A percentile compares a stretch with the other conserved stretches of the same genome.
Conservation (phyloP, 1,140 invertebrate species). For the Cyphomyrmex costatus region DNA sequence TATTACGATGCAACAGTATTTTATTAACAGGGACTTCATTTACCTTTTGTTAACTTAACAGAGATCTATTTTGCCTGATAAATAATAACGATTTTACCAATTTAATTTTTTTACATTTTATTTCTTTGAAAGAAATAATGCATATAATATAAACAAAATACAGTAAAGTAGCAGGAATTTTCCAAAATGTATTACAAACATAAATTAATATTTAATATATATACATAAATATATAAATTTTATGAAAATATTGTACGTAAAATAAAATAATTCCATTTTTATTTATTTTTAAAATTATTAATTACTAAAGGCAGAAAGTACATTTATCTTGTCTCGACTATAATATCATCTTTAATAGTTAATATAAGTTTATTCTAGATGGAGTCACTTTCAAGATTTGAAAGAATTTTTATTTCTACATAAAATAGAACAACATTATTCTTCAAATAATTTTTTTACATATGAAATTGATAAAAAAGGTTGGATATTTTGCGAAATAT, state of each 20-base stretch:
- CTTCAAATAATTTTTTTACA: not conserved
- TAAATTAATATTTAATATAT: not conserved
- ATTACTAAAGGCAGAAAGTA: not conserved
- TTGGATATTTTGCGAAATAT: not conserved
- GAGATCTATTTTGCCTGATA: not conserved
- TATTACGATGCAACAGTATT: not conserved
- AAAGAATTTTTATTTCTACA: constrained; percentile 3
- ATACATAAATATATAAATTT: not conserved
- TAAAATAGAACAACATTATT: not conserved
- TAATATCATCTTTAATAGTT: constrained; percentile 15
- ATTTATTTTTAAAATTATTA: not conserved
- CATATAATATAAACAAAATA: not conserved
- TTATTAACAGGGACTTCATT: constrained; percentile 1
- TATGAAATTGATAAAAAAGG: not conserved
- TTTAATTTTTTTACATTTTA: not conserved
- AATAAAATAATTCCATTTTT: constrained; percentile 2
- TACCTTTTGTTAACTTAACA: constrained; percentile 19
- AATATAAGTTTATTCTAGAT: constrained; percentile 1
- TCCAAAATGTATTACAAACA: not conserved
- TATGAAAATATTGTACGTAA: not conserved
- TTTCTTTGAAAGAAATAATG: not conserved
- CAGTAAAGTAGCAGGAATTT: not conserved
- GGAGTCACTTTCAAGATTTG: constrained; percentile 25
- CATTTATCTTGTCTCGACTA: not conserved
- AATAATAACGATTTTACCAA: not conserved